Percentiles rank a stretch among this genome's conserved stretches.
These are phyloP conservation scores for Hylomyscus alleni DNA, from an alignment of 2,797 vertebrate species.

Conservation along the genomic window DNA sequence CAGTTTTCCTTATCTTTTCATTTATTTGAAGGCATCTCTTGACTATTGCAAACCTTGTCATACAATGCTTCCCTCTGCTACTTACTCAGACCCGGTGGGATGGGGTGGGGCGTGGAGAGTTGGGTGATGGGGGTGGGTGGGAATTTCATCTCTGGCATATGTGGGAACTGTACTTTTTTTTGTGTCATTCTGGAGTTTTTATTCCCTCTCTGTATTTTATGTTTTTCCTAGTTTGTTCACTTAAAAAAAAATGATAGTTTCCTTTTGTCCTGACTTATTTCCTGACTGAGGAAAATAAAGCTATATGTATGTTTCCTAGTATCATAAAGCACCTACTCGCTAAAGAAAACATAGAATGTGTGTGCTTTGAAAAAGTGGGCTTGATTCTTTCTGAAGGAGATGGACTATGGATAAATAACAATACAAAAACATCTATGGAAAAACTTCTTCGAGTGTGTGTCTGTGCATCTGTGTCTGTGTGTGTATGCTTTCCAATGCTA, in stretches of 20 bases:
- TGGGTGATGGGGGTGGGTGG: neutral
- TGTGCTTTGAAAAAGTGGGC: neutral
- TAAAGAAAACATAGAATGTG: neutral
- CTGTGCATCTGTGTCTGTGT: neutral
- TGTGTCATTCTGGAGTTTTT: neutral
- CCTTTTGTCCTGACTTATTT: neutral
- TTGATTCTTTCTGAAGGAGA: neutral
- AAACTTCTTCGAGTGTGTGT: neutral
- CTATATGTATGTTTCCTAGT: neutral
- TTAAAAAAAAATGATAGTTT: neutral
- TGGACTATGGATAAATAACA: neutral
- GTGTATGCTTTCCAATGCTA: neutral
- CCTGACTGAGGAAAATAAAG: neutral
- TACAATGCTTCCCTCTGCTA: neutral
- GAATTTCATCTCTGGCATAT: neutral
- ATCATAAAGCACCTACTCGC: neutral
- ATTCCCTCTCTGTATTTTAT: conserved; percentile 50
- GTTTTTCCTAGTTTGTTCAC: neutral
- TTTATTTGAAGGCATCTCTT: conserved; percentile 14
- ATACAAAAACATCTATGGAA: neutral
- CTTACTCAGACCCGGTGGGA: neutral
- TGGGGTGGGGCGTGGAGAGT: neutral
- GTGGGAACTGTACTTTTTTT: neutral
- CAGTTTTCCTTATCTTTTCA: neutral
- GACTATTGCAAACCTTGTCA: neutral